Percentiles rank a stretch among this genome's conserved stretches.
Conservation (phyloP, 2,888 invertebrate species). For the Camponotus fellah region DNA sequence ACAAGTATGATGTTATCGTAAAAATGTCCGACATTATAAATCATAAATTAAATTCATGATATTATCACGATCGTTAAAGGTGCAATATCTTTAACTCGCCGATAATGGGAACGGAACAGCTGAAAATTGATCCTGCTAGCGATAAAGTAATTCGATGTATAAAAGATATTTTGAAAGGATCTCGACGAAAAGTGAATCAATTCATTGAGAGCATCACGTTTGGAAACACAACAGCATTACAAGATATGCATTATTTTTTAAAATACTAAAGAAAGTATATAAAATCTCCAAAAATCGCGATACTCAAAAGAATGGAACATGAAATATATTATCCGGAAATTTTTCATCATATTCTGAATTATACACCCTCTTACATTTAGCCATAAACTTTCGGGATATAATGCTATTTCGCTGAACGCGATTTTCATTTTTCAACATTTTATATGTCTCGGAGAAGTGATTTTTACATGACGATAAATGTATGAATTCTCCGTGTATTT, state of each 20-base stretch:
- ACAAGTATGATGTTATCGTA: neutral
- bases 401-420: neutral
- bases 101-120: neutral
- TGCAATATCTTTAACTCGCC: neutral
- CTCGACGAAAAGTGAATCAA: neutral
- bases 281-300: neutral
- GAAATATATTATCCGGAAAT: conserved; percentile 7
- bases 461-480: neutral
- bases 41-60: conserved; percentile 25
- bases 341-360: neutral
- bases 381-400: neutral
- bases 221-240: neutral
- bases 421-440: neutral
- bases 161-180: conserved; percentile 2
- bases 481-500: neutral
- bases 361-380: neutral
- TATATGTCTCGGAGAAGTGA: neutral
- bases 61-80: neutral
- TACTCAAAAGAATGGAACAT: neutral
- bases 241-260: conserved; percentile 10
- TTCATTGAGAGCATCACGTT: neutral
- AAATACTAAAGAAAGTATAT: neutral
- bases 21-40: neutral
- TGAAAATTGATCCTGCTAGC: neutral
- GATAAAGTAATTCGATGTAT: conserved; percentile 5